Evolutionary conservation across 92 coral and sea anemone genomes (phyloP).

Genomic region (Virgularia gustaviana): DNA sequence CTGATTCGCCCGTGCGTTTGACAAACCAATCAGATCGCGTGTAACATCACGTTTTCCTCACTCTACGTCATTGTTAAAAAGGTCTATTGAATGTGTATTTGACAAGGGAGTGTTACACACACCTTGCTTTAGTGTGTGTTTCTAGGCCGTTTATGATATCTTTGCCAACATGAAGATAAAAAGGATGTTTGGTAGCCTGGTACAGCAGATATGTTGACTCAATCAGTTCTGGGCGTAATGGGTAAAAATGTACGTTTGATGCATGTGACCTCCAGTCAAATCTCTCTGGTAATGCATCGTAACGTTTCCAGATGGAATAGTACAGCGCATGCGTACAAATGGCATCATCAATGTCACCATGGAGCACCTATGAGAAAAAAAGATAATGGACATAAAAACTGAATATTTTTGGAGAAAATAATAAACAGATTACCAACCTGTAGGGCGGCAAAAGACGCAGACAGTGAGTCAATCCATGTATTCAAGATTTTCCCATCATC

Average conservation of each 20-base stretch:
- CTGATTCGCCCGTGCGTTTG: neutral
- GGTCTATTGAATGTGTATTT: neutral
- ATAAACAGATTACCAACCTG: no score
- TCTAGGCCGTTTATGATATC: slow-evolving; percentile 78
- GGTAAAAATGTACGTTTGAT: slow-evolving; percentile 83
- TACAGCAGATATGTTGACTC: slow-evolving; percentile 90
- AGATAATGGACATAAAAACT: neutral
- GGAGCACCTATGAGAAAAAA: slow-evolving; percentile 62
- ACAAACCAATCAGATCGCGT: neutral
- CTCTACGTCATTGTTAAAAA: neutral
- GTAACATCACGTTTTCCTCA: neutral
- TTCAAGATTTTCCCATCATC: slow-evolving; percentile 74
- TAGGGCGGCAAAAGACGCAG: slow-evolving; percentile 91
- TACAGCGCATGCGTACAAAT: slow-evolving; percentile 90
- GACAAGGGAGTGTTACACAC: neutral
- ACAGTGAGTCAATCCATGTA: slow-evolving; percentile 85
- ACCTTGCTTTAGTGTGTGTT: slow-evolving; percentile 73
- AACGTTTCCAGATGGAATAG: slow-evolving; percentile 91
- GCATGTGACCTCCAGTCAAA: slow-evolving; percentile 81
- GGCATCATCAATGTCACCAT: slow-evolving; percentile 95
- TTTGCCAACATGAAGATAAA: slow-evolving; percentile 91
- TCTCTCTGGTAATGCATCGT: slow-evolving; percentile 90
- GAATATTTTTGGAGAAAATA: neutral
- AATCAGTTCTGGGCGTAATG: slow-evolving; percentile 82
- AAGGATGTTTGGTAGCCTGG: slow-evolving; percentile 99